phyloP scores from a whole-genome alignment of 2,888 invertebrate species.

The Nomada fucata region DNA sequence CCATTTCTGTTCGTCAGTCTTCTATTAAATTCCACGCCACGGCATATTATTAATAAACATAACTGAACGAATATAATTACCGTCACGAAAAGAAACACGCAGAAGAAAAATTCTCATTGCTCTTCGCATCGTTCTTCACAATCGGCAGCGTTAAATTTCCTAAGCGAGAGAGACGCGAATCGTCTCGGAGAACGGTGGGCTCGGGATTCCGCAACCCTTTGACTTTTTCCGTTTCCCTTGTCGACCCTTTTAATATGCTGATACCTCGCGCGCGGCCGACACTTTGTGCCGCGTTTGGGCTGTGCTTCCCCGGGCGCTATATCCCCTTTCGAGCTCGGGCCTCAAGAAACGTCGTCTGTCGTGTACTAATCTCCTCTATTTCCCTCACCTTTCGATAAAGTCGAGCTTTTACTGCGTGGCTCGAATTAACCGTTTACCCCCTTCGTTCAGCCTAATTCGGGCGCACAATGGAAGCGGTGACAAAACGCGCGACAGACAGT shows the following conservation, averaged over 20 bases:
- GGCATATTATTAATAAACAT: too few species aligned
- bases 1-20: not conserved
- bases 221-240: not conserved
- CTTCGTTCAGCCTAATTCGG: conserved; percentile 50
- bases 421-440: conserved; percentile 56
- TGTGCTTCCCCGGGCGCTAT: conserved; percentile 42
- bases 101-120: not conserved
- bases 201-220: conserved; percentile 17
- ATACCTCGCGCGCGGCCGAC: conserved; percentile 49
- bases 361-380: conserved; percentile 34
- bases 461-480: conserved; percentile 32
- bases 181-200: conserved; percentile 5
- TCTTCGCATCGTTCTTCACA: not conserved
- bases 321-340: conserved; percentile 55
- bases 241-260: conserved; percentile 45
- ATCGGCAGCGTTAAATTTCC: conserved; percentile 23
- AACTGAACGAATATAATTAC: too few species aligned
- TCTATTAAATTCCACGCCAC: too few species aligned
- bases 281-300: conserved; percentile 50
- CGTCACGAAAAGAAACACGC: too few species aligned
- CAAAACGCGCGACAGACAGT: not conserved
- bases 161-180: conserved; percentile 28
- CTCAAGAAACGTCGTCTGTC: conserved; percentile 44
- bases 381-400: conserved; percentile 58
- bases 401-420: conserved; percentile 50